Base-by-base conservation (phyloP, 2,113 vertebrate genomes). In the Channa argus region DNA sequence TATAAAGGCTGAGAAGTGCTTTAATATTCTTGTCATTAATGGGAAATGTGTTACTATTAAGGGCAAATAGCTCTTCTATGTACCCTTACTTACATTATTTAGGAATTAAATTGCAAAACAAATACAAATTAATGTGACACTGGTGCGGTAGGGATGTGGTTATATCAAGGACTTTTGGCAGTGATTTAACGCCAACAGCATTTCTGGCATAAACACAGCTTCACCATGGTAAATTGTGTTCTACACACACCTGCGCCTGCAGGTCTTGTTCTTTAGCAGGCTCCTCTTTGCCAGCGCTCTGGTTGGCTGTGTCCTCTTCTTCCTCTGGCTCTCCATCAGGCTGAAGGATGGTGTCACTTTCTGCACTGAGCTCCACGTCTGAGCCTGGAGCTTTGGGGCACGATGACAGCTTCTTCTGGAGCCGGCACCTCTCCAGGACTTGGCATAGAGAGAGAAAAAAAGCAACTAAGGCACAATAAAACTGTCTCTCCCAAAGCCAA, bases 341-440 rank as follows among this genome's bases (percentile, higher is more conserved):
- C 49, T 65, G 82, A 15, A 24, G 63, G 36, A 13, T 24, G 10
- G 71, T 82, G 52, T 95, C 94, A 41, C 94, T 95, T 56, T 94
- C 94, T 47, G 90, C 88, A 33, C 94, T 94, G 49, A 88, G 89
- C 77, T 95, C 94, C 71, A 93, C 83, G 11, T 94, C 93, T 2
- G 94, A 94, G 75, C 70, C 54, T 3, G 56, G 70, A 39, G 64
- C 64, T 51, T 70, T 74, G n/a, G 77, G 69, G 63, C 69, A 47
- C 0, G 45, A 78, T 3, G 76, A 87, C 13, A 94, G 78, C 14
- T 63, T 91, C 78, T 86, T 90, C 66, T 92, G 90, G 33, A 94
- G 89, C n/a, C 86, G 76, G 50, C 80, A 76, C 55, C 88, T 88
- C 79, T 93, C 80, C 65, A 82, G 78, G 46, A 91, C 94, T 94